Base-by-base conservation (phyloP, 2,797 vertebrate species). In the Pipistrellus nathusii region DNA sequence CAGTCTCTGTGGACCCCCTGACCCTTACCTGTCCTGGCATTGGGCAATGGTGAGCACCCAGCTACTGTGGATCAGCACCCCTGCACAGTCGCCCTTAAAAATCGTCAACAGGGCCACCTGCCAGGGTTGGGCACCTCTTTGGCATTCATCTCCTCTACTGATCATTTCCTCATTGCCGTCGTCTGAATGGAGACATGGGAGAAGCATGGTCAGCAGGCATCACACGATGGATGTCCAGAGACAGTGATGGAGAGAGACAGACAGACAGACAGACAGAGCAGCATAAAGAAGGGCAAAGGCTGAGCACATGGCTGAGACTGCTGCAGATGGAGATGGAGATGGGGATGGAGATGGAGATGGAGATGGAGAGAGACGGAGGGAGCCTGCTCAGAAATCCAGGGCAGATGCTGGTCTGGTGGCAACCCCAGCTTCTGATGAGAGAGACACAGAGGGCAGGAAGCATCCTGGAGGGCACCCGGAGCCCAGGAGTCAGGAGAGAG, bases 121-220 rank as follows among this genome's bases (percentile, higher is more conserved):
- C 97, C 98, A 99, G 0, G 98, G 98, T 48, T 97, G 97, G 41
- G 98, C 97, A 77, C 98, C 95, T 85, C 77, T 92, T 1, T 6
- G 5, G 48, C 98, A 99, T 0, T 55, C 66, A 0, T 17, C 5
- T 0, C 97, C 97, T 0, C 90, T 93, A 18, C 95, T 89, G 51
- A 97, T 95, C 30, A 66, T 94, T 0, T 96, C 81, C 2, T 32
- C 72, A 0, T 82, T 2, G 0, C 8, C 44, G 17, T 82, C 38
- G 9, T 3, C 93, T 94, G 87, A 8, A 48, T 2, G 23, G 48
- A 85, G 51, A 93, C 32, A 73, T 3, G 12, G 72, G 30, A 44
- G 51, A 18, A 46, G 7, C 2, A 0, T 35, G 44, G 51, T 44
- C 10, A 2, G 10, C 9, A 27, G 32, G 14, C 35, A 7, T 25